phyloP scores from a whole-genome alignment of 35 echinoderm and acorn worm species.

The Amphiura filiformis region DNA sequence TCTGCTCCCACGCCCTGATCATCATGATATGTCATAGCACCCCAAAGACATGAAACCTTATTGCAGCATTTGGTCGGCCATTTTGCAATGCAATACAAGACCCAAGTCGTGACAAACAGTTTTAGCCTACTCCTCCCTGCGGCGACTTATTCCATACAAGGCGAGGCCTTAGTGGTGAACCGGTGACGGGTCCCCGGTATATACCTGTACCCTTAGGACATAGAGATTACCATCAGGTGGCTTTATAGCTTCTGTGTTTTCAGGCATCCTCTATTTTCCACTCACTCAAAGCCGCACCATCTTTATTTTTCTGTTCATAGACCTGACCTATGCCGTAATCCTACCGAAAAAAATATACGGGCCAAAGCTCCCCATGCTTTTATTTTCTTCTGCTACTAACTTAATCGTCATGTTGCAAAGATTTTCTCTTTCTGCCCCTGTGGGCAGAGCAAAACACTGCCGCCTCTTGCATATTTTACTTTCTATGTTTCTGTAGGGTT shows the following conservation, averaged over 20 bases:
- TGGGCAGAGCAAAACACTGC: background rate
- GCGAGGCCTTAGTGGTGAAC: slow-evolving; percentile 9
- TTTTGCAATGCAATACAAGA: slow-evolving; percentile 5
- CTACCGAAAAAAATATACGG: slow-evolving; percentile 8
- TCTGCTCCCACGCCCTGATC: background rate
- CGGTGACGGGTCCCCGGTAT: background rate
- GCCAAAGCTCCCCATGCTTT: background rate
- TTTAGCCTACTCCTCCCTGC: slow-evolving; percentile 1
- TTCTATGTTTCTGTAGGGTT: slow-evolving; percentile 9
- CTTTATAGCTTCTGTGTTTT: slow-evolving; percentile 10
- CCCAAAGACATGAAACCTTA: background rate
- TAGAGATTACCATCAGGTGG: background rate
- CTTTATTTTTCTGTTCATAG: slow-evolving; percentile 1
- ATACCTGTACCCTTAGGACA: background rate
- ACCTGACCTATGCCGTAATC: slow-evolving; percentile 2
- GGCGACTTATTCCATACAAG: slow-evolving; percentile 1
- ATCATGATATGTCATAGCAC: background rate
- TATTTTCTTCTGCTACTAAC: background rate
- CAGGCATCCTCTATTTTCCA: slow-evolving; percentile 10
- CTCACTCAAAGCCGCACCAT: slow-evolving; percentile 4
- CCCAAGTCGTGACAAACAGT: slow-evolving; percentile 6
- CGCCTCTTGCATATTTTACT: slow-evolving; percentile 6
- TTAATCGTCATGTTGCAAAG: slow-evolving; percentile 5
- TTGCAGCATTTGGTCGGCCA: slow-evolving; percentile 8
- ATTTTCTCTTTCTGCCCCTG: background rate